Evolutionary conservation across 2,113 vertebrate genomes (phyloP), one percentile per base, ranked within the genome.

Genomic region (Dascyllus trimaculatus): DNA sequence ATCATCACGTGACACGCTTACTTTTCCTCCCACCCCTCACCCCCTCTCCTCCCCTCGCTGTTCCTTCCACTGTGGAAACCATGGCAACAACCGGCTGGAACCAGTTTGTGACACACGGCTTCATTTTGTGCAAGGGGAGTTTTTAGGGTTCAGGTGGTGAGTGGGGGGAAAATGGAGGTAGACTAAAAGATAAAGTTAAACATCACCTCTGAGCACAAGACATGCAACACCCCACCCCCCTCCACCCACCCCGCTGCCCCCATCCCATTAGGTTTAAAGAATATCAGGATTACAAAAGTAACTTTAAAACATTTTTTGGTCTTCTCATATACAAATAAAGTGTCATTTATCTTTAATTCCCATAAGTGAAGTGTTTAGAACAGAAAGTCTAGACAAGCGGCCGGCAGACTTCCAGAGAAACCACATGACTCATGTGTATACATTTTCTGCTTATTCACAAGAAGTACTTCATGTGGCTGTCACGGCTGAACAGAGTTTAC

Each of bases 41-140:
- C 46, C 52, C 21, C 57, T 17, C 25, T 56, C 83, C 79, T 77
- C 85, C 92, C 90, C 89, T 87, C 88, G 62, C 90, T 67, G 90
- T 92, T 94, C 94, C 95, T 90, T 93, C 92, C 93, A 92, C 84
- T 43, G 88, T 86, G 88, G 95, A 95, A 96, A 95, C 96, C 95
- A 96, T 96, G 95, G 95, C 92, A 97, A 97, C 95, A 80, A 92
- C 95, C 93, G 91, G 96, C 92, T 95, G 90, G 88, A 96, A 95
- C 96, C 88, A 89, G 96, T 95, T 93, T 93, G 84, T 94, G 95
- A 96, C 94, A 95, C 91, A 89, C 78, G 71, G 93, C 95, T 95
- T 96, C 96, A 96, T 97, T 96, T 97, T 96, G 96, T 94, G 93
- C 89, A 92, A 91, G 86, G 66, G 94, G 92, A 92, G 93, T 91